phyloP scores from a whole-genome alignment of 2,113 vertebrate species.

The Nasalis larvatus region DNA sequence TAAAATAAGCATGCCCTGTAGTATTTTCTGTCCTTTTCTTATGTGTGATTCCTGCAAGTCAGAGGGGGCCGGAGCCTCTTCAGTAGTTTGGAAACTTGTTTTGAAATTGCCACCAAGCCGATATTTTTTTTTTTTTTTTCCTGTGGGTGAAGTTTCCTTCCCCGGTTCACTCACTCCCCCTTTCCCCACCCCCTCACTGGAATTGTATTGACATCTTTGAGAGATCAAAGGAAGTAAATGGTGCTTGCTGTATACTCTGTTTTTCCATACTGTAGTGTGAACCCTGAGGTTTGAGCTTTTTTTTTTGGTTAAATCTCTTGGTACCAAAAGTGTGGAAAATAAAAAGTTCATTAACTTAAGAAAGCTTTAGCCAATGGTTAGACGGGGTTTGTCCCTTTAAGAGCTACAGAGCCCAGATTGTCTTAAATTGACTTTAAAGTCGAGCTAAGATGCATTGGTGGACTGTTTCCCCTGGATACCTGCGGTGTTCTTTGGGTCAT shows the following conservation, averaged over 20 bases:
- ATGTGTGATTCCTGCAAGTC: constrained; percentile 72
- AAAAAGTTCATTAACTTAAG: constrained; percentile 41
- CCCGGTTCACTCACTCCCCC: not conserved
- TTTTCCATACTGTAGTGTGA: constrained; percentile 43
- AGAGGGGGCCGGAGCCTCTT: constrained; percentile 43
- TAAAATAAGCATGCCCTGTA: constrained; percentile 67
- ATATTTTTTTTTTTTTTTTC: not conserved
- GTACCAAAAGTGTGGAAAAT: constrained; percentile 22
- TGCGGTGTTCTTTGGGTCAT: constrained; percentile 51
- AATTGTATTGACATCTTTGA: constrained; percentile 49
- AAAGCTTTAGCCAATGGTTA: not conserved
- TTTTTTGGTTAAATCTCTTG: constrained; percentile 51
- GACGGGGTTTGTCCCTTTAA: constrained; percentile 36
- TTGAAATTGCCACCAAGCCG: constrained; percentile 67
- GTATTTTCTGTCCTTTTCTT: constrained; percentile 70
- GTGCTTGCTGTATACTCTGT: constrained; percentile 35
- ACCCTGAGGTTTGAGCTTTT: constrained; percentile 41
- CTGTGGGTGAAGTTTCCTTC: constrained; percentile 60
- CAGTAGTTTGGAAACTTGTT: constrained; percentile 65
- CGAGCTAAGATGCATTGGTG: constrained; percentile 42
- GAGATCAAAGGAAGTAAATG: constrained; percentile 58
- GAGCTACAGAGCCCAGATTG: not conserved
- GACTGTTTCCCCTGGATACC: constrained; percentile 42
- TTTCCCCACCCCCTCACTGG: not conserved
- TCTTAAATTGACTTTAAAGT: constrained; percentile 50